Conservation (phyloP, 2,113 vertebrate species). For the Epinephelus lanceolatus region DNA sequence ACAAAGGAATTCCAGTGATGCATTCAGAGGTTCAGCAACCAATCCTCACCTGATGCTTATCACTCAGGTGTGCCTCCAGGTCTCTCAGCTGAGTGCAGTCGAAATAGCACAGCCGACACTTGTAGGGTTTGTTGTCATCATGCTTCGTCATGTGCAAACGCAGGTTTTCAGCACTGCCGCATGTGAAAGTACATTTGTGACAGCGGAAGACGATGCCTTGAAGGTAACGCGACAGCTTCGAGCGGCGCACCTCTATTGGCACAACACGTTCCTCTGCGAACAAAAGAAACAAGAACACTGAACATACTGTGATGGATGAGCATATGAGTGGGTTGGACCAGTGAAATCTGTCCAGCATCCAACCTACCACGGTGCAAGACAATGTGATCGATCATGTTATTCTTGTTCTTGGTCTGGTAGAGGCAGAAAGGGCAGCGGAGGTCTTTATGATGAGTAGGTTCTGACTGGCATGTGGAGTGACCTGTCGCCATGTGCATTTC, state of each 20-base stretch:
- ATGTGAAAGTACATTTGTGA: constrained; percentile 74
- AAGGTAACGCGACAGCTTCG: constrained; percentile 72
- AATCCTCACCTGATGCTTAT: constrained; percentile 77
- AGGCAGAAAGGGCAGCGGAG: constrained; percentile 78
- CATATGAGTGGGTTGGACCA: accelerated
- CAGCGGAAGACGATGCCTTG: constrained; percentile 74
- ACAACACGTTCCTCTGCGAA: constrained; percentile 72
- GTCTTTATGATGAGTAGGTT: constrained; percentile 41
- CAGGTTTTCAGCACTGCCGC: constrained; percentile 63
- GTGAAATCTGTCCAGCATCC: accelerated
- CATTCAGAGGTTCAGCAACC: neutral
- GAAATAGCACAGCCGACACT: constrained; percentile 78
- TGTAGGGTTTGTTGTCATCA: constrained; percentile 67
- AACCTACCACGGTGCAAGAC: constrained; percentile 72
- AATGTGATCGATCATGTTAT: constrained; percentile 80
- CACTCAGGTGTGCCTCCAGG: constrained; percentile 76
- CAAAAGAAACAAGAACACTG: neutral
- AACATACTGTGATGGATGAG: neutral
- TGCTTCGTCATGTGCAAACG: constrained; percentile 62
- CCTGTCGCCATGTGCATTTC: constrained; percentile 60
- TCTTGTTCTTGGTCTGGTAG: constrained; percentile 77
- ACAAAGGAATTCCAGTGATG: constrained; percentile 22
- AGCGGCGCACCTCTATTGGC: constrained; percentile 71
- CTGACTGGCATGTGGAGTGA: constrained; percentile 53
- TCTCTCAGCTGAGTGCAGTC: constrained; percentile 69